Evolutionary conservation across 2,797 vertebrate genomes (phyloP).

Genomic region (Poeciliopsis gracilis): DNA sequence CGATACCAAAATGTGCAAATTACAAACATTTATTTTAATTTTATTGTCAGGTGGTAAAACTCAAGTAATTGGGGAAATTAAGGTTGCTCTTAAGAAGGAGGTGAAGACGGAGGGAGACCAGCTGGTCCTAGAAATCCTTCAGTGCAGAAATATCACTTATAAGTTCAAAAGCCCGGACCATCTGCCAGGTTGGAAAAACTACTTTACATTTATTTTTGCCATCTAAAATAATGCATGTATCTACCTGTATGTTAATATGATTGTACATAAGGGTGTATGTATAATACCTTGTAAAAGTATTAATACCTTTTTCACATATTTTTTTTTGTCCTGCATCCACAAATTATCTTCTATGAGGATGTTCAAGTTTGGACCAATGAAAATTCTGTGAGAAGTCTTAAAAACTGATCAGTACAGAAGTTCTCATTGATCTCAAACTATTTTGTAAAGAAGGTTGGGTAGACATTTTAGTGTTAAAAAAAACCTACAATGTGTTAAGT

Average conservation of each 20-base stretch:
- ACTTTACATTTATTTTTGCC: background rate
- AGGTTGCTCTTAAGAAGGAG: slow-evolving; percentile 96
- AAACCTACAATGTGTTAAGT: background rate
- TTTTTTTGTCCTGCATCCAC: background rate
- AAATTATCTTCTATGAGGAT: background rate
- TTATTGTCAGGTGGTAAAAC: slow-evolving; percentile 88
- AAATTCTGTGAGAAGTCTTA: background rate
- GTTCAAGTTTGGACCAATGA: background rate
- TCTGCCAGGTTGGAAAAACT: slow-evolving; percentile 87
- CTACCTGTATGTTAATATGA: background rate
- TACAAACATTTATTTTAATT: background rate
- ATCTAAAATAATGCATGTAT: background rate
- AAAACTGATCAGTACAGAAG: background rate
- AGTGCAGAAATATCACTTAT: slow-evolving; percentile 98
- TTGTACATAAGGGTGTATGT: background rate
- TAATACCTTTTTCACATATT: background rate
- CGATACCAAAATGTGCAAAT: background rate
- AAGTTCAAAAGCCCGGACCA: slow-evolving; percentile 99
- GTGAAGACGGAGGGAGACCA: slow-evolving; percentile 98
- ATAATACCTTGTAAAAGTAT: background rate
- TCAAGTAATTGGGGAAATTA: slow-evolving; percentile 97
- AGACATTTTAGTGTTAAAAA: background rate
- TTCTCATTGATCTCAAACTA: background rate
- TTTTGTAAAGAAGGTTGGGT: background rate
- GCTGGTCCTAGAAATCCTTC: slow-evolving; percentile 94